Percentiles rank a stretch among this genome's conserved stretches.
These are phyloP conservation scores for Drosophila diplacantha DNA, from an alignment of 2,888 invertebrate species.

Conservation along the genomic window DNA sequence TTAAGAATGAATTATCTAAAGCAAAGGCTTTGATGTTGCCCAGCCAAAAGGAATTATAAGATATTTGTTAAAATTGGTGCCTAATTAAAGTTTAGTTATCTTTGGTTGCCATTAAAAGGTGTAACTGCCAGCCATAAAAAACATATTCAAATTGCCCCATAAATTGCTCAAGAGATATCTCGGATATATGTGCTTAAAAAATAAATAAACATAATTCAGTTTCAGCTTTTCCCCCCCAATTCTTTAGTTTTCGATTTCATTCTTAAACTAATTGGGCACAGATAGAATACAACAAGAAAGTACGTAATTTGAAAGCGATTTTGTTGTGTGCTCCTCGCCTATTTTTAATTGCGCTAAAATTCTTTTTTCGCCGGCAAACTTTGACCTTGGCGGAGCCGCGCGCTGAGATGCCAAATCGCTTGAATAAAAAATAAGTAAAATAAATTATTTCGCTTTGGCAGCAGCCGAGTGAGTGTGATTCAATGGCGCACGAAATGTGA, in stretches of 20 bases:
- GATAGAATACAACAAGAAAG: conserved; percentile 18
- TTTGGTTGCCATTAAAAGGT: conserved; percentile 27
- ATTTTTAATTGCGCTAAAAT: conserved; percentile 61
- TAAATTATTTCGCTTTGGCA: conserved; percentile 28
- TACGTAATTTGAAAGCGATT: conserved; percentile 56
- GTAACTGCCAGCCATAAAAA: conserved; percentile 29
- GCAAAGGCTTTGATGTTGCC: conserved; percentile 20
- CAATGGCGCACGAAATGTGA: conserved; percentile 52
- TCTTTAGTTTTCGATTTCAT: conserved; percentile 71
- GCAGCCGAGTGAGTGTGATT: conserved; percentile 43
- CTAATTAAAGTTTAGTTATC: conserved; percentile 1
- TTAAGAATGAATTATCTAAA: conserved; percentile 17
- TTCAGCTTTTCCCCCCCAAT: conserved; percentile 37
- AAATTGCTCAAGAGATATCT: conserved; percentile 12
- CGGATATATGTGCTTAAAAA: conserved; percentile 5
- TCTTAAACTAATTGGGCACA: conserved; percentile 67
- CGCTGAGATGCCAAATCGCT: conserved; percentile 50
- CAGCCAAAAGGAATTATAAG: neutral
- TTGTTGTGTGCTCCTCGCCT: conserved; percentile 34
- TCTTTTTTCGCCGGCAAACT: conserved; percentile 50
- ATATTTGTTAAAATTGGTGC: neutral
- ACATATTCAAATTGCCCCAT: conserved; percentile 30
- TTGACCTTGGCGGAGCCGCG: conserved; percentile 58
- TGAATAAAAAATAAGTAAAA: conserved; percentile 34
- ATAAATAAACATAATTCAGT: conserved; percentile 21